These are phyloP conservation scores for Tachycineta bicolor DNA, from an alignment of 2,113 vertebrate genomes.

Conservation along the genomic window DNA sequence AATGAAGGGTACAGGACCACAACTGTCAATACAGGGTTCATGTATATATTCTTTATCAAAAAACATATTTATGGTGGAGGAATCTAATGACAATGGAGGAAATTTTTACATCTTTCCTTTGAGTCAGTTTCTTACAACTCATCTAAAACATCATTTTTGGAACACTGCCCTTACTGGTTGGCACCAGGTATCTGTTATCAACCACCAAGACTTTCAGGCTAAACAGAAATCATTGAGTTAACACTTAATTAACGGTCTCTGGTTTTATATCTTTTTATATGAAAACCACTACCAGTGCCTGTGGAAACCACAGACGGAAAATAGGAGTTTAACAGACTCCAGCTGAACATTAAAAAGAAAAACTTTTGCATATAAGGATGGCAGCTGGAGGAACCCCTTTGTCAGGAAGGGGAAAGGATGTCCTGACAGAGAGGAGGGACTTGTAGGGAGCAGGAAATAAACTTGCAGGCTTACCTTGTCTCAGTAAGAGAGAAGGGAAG, in stretches of 20 bases:
- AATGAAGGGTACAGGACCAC: neutral
- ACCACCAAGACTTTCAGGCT: neutral
- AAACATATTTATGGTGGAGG: neutral
- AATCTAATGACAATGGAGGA: neutral
- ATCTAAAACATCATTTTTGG: neutral
- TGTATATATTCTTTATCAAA: neutral
- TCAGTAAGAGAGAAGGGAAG: neutral
- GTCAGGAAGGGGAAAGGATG: accelerated
- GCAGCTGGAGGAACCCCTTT: neutral
- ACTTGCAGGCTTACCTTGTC: neutral
- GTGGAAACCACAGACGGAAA: neutral
- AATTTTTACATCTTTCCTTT: neutral
- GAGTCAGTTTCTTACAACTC: neutral
- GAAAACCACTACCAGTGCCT: neutral
- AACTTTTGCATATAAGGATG: neutral
- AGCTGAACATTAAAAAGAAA: neutral
- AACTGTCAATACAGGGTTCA: neutral
- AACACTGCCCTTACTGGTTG: neutral
- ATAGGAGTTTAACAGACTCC: accelerated
- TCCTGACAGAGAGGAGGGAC: neutral
- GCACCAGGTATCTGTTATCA: neutral
- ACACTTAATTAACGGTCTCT: neutral
- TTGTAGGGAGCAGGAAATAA: neutral
- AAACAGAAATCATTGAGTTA: neutral
- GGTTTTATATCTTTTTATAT: neutral